Evolutionary conservation across 1,140 invertebrate genomes (phyloP).

Genomic region (Lysiphlebus fabarum): DNA sequence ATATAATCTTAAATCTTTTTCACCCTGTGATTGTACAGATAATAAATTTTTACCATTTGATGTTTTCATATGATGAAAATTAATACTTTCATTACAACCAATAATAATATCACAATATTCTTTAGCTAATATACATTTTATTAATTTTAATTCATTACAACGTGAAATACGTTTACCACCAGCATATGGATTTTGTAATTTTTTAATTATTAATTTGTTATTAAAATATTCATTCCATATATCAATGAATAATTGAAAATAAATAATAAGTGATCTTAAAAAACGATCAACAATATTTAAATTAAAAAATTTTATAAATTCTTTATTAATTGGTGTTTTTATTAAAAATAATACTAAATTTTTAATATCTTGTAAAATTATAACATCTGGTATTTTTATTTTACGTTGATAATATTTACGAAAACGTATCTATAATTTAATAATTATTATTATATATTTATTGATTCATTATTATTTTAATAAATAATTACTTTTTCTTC

Average conservation of each 20-base stretch:
- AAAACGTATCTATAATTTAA: conserved; percentile 56
- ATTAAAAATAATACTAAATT: conserved; percentile 62
- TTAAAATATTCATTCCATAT: conserved; percentile 57
- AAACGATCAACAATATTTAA: conserved; percentile 60
- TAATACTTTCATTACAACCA: conserved; percentile 52
- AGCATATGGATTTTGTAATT: conserved; percentile 60
- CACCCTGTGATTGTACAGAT: conserved; percentile 55
- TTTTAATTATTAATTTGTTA: conserved; percentile 55
- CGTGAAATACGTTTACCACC: conserved; percentile 54
- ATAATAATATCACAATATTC: conserved; percentile 61
- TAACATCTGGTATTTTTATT: conserved; percentile 53
- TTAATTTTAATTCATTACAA: conserved; percentile 58
- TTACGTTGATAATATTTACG: conserved; percentile 58
- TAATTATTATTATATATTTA: conserved; percentile 13
- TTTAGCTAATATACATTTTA: conserved; percentile 59
- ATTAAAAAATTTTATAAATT: conserved; percentile 62
- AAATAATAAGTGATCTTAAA: conserved; percentile 61
- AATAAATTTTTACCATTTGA: conserved; percentile 41
- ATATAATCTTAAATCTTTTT: conserved; percentile 61
- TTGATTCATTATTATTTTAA: conserved; percentile 1
- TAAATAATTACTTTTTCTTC: conserved; percentile 38
- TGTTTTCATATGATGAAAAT: conserved; percentile 60
- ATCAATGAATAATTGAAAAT: conserved; percentile 62
- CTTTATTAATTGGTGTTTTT: conserved; percentile 52
- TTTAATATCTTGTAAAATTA: conserved; percentile 65